Base-by-base conservation (phyloP, 2,888 invertebrate genomes). In the Amphipoea lucens region DNA sequence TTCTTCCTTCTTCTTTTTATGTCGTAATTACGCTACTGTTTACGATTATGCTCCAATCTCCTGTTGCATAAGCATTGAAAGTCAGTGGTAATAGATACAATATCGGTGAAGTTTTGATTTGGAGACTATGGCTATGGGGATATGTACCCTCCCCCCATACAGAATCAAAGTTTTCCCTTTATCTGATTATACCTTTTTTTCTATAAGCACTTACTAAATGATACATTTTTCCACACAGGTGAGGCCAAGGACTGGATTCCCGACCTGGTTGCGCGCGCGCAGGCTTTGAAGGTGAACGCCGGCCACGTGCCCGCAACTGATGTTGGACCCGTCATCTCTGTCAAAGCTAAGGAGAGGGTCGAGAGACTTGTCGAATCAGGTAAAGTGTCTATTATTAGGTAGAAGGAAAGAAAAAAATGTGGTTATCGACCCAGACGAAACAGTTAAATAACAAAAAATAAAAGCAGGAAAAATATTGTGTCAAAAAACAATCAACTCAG, bases 241-340 rank as follows among this genome's bases (percentile, higher is more conserved):
- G 98, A 99, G 89, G 98, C 99, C 0, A 98, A 98, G 89, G 97
- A 99, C 62, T 99, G 99, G 99, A 98, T 99, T 80, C 98, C 99
- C 0, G 99, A 99, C 75, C 95, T 99, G 68, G 98, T 99, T 0
- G 98, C 98, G 83, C 98, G 98, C 72, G 93, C 98, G 97, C 88
- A 98, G 92, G 98, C 98, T 81, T 96, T 99, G 73, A 99, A 99
- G 95, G 99, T 99, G 9, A 99, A 98, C 93, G 99, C 99, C 17
- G 98, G 98, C 0, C 98, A 98, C 91, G 97, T 98, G 65, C 98
- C 98, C 86, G 98, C 98, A 40, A 97, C 98, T 2, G 98, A 98
- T 92, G 97, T 98, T 0, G 98, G 99, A 84, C 99, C 99, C 0
- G 99, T 99, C 73, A 99, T 99, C 92, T 99, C 99, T 0, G 98